Base-by-base conservation (phyloP, 2,113 vertebrate genomes). In the Mormyrus iriodes region DNA sequence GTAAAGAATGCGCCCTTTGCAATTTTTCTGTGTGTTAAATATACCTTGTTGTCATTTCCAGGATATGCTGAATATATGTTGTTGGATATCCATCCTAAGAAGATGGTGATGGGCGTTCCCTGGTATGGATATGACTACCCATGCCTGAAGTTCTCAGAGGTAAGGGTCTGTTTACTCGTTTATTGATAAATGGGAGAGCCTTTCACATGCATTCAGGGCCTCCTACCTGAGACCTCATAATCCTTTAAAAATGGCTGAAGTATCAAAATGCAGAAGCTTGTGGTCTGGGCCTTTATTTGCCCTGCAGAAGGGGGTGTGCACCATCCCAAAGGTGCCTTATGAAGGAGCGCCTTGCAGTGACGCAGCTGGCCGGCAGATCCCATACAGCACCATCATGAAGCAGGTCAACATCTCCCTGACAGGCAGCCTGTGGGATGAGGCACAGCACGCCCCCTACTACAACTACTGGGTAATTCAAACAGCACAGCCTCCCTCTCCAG, bases 41-140 rank as follows among this genome's bases (percentile, higher is more conserved):
- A 8, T 48, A 27, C 61, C n/a, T 53, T 82, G 19, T 42, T 51
- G 88, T 90, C 90, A 86, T 85, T 91, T 82, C 90, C 93, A 99
- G 98, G 93, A 13, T 99, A 99, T 91, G 94, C 95, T 69, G 93
- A 97, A 2, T 99, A 97, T 92, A 94, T 97, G 89, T 89, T 90
- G 73, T 92, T 98, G 93, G 96, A 95, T 31, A 97, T 99, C 83
- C 93, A 96, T 89, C 95, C 96, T 35, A 96, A 95, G 92, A 99
- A 99, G 92, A 94, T 99, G 27, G 95, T 99, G 89, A 98, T 99
- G 98, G 98, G 98, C 0, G 91, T 99, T 86, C 98, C 98, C 0
- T 99, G 98, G 98, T 99, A 99, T n/a, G 98, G 98, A 83, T 99
- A 99, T 91, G 97, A 99, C 94, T 99, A 99, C 79, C 88, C 92